Conservation (phyloP, 2,888 invertebrate genomes). For the Drosophila mercatorum region DNA sequence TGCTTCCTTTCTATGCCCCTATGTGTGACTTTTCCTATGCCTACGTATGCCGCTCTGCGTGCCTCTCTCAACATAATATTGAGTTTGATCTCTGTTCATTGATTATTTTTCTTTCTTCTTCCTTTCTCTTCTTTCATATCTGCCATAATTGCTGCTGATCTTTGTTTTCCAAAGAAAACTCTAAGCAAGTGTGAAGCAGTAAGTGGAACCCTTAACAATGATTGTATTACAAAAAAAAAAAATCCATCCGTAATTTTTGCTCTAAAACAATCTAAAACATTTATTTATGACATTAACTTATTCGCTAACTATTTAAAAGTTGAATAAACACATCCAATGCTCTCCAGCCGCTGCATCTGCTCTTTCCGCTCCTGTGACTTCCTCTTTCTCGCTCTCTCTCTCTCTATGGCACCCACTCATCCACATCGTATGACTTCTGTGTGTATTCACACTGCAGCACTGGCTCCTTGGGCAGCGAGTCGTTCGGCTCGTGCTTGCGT, state of each 20-base stretch:
- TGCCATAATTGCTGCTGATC: not conserved
- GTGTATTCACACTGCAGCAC: constrained; percentile 60
- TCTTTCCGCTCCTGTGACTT: not conserved
- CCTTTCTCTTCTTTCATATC: too few species aligned
- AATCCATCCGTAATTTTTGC: not conserved
- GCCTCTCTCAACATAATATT: not conserved
- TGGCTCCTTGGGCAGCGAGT: constrained; percentile 35
- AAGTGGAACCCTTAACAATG: not conserved
- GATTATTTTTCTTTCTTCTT: not conserved
- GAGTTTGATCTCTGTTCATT: not conserved
- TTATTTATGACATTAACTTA: constrained; percentile 51
- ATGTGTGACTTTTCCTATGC: not conserved
- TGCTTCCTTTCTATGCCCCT: too few species aligned
- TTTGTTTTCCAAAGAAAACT: not conserved
- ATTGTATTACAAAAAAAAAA: too few species aligned
- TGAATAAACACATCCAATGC: constrained; percentile 64
- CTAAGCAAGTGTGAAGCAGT: not conserved
- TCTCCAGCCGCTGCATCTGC: not conserved
- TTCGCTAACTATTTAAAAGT: constrained; percentile 46
- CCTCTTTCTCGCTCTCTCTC: not conserved
- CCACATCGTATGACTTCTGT: constrained; percentile 63
- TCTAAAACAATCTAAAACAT: constrained; percentile 34
- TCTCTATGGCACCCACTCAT: constrained; percentile 65
- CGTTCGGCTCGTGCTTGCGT: not conserved
- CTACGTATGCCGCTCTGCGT: too few species aligned